Percentiles rank a stretch among this genome's conserved stretches.
Evolutionary conservation across 2,888 invertebrate genomes (phyloP).

Genomic region (Arenicola marina): DNA sequence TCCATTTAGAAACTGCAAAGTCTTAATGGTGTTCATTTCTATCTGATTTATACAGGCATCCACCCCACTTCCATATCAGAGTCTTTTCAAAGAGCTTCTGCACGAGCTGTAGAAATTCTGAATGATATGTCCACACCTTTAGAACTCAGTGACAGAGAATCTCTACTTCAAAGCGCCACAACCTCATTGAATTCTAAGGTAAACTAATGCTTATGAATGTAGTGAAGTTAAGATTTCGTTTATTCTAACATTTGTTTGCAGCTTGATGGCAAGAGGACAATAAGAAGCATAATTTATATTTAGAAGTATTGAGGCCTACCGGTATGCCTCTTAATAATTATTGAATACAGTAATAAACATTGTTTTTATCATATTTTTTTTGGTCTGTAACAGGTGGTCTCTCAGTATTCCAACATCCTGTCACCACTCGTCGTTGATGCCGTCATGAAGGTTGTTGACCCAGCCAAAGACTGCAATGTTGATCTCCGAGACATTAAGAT

Average conservation of each 20-base stretch:
- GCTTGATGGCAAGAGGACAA: no score
- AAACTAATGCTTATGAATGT: constrained; percentile 23
- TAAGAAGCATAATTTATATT: no score
- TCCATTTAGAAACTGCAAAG: no score
- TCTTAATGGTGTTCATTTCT: no score
- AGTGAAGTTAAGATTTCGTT: no score
- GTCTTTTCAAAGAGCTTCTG: constrained; percentile 83
- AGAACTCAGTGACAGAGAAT: constrained; percentile 82
- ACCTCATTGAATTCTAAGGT: constrained; percentile 96
- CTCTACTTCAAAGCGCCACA: constrained; percentile 90
- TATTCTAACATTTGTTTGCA: no score
- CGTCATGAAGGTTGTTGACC: constrained; percentile 82
- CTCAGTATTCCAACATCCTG: constrained; percentile 92
- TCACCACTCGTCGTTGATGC: constrained; percentile 98
- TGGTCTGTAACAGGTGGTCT: constrained; percentile 74
- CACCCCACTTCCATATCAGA: constrained; percentile 98
- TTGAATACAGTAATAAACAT: neutral
- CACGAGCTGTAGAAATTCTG: constrained; percentile 77
- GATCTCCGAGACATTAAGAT: constrained; percentile 94
- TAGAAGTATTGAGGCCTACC: no score
- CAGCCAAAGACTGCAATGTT: constrained; percentile 73
- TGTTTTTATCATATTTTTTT: neutral
- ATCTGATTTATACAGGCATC: no score
- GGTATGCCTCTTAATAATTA: neutral
- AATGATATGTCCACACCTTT: constrained; percentile 79